Percentiles rank a stretch among this genome's conserved stretches.
Evolutionary conservation across 2,797 vertebrate genomes (phyloP).

Genomic region (Enteromius argenteus): DNA sequence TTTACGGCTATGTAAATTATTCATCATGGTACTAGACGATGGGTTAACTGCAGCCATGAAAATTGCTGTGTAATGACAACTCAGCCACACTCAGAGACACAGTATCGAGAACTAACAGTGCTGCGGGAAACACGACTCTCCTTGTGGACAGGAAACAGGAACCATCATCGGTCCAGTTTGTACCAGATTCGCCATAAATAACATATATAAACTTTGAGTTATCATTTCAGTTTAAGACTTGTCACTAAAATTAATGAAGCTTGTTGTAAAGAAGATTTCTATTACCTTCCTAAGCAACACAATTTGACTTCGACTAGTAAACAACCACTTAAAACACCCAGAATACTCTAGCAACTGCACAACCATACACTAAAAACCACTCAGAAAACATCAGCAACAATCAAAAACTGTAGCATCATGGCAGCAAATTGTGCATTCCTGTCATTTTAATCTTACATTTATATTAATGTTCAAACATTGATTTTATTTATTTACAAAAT

Average conservation of each 20-base stretch:
- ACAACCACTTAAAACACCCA: neutral
- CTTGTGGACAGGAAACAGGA: neutral
- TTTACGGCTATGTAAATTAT: slow-evolving; percentile 4
- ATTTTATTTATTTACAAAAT: neutral
- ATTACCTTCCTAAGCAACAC: neutral
- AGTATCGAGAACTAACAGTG: neutral
- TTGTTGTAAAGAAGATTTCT: neutral
- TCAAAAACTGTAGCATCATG: neutral
- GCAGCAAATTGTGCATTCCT: neutral
- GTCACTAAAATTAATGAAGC: neutral
- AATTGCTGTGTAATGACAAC: neutral
- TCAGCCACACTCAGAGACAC: neutral
- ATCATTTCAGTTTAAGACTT: too few relatives aligned
- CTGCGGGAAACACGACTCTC: neutral
- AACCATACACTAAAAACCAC: neutral
- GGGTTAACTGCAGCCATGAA: neutral
- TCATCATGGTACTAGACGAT: neutral
- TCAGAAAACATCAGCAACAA: neutral
- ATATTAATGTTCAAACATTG: neutral
- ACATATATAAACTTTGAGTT: neutral
- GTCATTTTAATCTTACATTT: neutral
- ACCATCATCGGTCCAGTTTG: neutral
- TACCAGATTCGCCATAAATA: neutral
- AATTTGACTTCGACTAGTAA: neutral
- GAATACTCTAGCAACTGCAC: neutral